Percentiles rank a stretch among this genome's conserved stretches.
phyloP scores from a whole-genome alignment of 2,797 vertebrate genomes.

The Sebastes glaucus region DNA sequence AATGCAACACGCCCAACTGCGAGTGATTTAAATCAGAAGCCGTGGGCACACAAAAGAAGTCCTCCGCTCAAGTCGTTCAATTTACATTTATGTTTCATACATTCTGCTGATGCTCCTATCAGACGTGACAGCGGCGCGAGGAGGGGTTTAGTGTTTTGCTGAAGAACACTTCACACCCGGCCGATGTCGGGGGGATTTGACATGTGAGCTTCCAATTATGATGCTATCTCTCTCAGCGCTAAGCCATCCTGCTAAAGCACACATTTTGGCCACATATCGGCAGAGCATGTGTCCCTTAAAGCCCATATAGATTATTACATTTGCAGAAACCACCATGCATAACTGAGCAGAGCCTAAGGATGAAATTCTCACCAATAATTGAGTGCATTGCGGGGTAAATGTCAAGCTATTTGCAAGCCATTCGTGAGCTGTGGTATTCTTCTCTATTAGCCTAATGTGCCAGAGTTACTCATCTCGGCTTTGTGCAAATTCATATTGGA shows the following conservation, averaged over 20 bases:
- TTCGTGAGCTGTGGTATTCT: slow-evolving; percentile 63
- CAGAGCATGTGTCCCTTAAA: slow-evolving; percentile 53
- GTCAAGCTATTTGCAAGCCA: slow-evolving; percentile 71
- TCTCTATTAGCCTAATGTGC: slow-evolving; percentile 78
- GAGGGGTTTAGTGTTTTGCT: slow-evolving; percentile 25
- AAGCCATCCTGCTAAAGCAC: slow-evolving; percentile 42
- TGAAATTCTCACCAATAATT: slow-evolving; percentile 64
- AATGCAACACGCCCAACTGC: background rate
- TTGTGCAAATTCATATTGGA: slow-evolving; percentile 80
- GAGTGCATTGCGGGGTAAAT: slow-evolving; percentile 69
- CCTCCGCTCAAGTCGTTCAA: slow-evolving; percentile 6
- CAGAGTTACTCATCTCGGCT: slow-evolving; percentile 68
- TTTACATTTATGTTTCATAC: slow-evolving; percentile 45
- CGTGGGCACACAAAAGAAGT: slow-evolving; percentile 14
- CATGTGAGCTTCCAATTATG: slow-evolving; percentile 54
- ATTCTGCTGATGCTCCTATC: slow-evolving; percentile 31
- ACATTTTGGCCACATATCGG: slow-evolving; percentile 42
- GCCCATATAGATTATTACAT: slow-evolving; percentile 61
- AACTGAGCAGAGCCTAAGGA: slow-evolving; percentile 60
- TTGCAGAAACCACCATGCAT: slow-evolving; percentile 52
- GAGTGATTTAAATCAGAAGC: slow-evolving; percentile 13
- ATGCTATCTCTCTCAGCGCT: slow-evolving; percentile 46
- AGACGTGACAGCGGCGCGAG: background rate
- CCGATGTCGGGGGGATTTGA: slow-evolving; percentile 25
- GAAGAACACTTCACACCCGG: slow-evolving; percentile 19